These are phyloP conservation scores for Muntiacus muntjak DNA, from an alignment of 2,113 vertebrate species.

Conservation along the genomic window DNA sequence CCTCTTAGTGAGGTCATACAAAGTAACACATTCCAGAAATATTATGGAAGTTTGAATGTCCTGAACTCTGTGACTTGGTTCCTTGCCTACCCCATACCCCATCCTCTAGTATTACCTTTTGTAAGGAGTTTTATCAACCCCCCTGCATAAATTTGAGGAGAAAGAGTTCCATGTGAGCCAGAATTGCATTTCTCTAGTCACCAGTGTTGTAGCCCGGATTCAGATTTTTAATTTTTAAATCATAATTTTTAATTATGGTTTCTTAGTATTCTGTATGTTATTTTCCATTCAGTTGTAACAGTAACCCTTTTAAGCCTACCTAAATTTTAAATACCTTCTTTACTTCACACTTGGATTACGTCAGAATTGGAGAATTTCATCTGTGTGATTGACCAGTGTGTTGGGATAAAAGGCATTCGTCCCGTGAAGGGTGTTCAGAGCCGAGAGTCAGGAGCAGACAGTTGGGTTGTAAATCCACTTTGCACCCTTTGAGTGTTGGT, in stretches of 20 bases:
- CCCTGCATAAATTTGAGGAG: neutral
- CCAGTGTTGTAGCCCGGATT: neutral
- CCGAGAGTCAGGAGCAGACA: neutral
- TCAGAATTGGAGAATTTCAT: neutral
- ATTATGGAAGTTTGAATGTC: neutral
- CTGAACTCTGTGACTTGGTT: neutral
- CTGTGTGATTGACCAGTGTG: neutral
- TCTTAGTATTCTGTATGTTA: neutral
- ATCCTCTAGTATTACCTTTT: neutral
- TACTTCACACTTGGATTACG: neutral
- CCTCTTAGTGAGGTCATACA: neutral
- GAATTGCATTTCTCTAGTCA: neutral
- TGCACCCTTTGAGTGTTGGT: neutral
- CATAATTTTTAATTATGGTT: neutral
- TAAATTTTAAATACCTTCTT: neutral
- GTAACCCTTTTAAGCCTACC: neutral
- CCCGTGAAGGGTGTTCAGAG: neutral
- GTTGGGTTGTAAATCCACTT: neutral
- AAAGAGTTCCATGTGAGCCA: neutral
- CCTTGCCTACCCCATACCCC: fast-evolving
- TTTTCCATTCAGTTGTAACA: neutral
- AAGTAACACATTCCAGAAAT: neutral
- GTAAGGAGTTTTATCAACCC: neutral
- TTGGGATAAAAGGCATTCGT: neutral
- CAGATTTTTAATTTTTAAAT: neutral